These are phyloP conservation scores for Vireo altiloquus DNA, from an alignment of 2,113 vertebrate genomes.

Conservation along the genomic window DNA sequence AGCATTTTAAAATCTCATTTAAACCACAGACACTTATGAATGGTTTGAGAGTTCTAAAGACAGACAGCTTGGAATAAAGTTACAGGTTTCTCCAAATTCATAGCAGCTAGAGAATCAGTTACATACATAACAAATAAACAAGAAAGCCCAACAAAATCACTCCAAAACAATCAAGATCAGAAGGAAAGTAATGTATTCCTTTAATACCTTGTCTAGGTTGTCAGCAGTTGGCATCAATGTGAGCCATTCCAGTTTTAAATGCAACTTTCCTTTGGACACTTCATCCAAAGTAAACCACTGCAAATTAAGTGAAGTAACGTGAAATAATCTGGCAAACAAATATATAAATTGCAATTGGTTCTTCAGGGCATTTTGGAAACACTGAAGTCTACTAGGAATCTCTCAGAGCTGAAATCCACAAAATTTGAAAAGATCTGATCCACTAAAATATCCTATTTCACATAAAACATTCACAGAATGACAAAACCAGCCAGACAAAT, in stretches of 20 bases:
- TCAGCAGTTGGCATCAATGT: constrained; percentile 80
- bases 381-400: neutral
- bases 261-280: constrained; percentile 85
- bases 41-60: neutral
- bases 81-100: neutral
- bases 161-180: neutral
- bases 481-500: neutral
- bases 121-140: neutral
- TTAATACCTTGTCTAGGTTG: constrained; percentile 85
- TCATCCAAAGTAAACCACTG: constrained; percentile 93
- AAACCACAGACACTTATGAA: neutral
- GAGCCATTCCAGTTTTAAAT: constrained; percentile 91
- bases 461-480: neutral
- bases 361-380: neutral
- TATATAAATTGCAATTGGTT: neutral
- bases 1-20: neutral
- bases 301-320: constrained; percentile 1
- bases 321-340: neutral
- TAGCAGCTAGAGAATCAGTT: neutral
- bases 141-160: neutral
- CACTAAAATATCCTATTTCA: neutral
- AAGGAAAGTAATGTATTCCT: neutral
- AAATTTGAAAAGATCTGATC: neutral
- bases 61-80: neutral
- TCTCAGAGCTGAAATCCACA: neutral